These are phyloP conservation scores for Mandrillus leucophaeus DNA, from an alignment of 2,113 vertebrate genomes.

Conservation along the genomic window DNA sequence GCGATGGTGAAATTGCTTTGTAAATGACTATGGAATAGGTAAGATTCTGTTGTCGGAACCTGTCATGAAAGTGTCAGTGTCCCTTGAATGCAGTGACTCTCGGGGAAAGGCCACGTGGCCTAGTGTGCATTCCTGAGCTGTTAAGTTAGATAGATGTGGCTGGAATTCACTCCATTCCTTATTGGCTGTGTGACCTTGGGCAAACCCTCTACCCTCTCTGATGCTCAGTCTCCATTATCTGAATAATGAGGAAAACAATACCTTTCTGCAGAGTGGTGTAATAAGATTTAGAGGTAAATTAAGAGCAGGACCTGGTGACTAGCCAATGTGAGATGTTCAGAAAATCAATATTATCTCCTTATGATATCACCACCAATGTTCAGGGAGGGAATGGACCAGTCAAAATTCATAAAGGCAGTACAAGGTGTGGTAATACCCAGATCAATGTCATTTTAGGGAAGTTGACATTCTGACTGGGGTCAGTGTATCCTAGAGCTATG, in stretches of 20 bases:
- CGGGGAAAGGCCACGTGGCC: not conserved
- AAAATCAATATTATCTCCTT: not conserved
- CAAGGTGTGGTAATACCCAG: not conserved
- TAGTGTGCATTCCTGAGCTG: not conserved
- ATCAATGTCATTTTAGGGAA: not conserved
- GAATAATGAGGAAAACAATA: not conserved
- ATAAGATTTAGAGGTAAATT: not conserved
- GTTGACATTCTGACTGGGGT: not conserved
- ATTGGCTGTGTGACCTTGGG: not conserved
- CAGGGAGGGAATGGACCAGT: not conserved
- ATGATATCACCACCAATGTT: rapidly evolving
- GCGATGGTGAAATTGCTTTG: not conserved
- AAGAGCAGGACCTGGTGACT: not conserved
- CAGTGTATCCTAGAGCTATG: not conserved
- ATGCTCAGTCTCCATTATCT: not conserved
- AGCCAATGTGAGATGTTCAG: not conserved
- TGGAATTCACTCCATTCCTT: not conserved
- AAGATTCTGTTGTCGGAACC: not conserved
- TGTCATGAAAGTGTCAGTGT: too few species aligned
- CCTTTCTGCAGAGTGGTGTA: not conserved
- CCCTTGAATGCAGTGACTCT: not conserved
- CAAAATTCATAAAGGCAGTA: not conserved
- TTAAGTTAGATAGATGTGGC: not conserved
- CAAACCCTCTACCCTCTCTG: not conserved
- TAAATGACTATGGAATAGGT: not conserved